A percentile compares a stretch with the other conserved stretches of the same genome.
phyloP scores from a whole-genome alignment of 2,113 vertebrate genomes.

The Oncorhynchus mykiss region DNA sequence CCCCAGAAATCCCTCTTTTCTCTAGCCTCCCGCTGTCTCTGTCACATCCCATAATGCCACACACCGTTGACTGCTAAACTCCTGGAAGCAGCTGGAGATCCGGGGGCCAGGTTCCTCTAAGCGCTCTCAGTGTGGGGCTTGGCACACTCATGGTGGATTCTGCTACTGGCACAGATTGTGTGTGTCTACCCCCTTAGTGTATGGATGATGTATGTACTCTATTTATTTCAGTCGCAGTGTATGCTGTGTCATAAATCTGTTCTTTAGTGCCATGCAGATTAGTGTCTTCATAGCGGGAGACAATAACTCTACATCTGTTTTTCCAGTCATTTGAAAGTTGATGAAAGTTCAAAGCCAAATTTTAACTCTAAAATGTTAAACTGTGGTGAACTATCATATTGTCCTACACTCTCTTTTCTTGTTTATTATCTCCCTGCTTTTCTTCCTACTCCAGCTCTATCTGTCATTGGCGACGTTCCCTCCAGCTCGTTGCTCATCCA shows the following conservation, averaged over 20 bases:
- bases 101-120: background rate
- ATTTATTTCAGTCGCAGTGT: background rate
- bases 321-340: background rate
- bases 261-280: background rate
- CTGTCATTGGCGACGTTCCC: background rate
- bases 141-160: background rate
- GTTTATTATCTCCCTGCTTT: no score
- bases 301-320: background rate
- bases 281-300: background rate
- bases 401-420: no score
- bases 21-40: background rate
- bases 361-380: no score
- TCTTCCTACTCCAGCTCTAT: background rate
- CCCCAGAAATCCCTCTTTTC: background rate
- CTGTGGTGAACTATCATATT: no score
- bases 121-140: background rate
- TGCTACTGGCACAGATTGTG: background rate
- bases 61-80: background rate
- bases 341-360: no score
- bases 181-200: background rate
- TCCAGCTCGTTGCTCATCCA: background rate
- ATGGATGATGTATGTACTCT: background rate
- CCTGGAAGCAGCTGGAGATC: background rate
- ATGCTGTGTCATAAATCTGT: background rate
- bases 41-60: conserved; percentile 8